Conservation (phyloP, 2,113 vertebrate species). For the Paracanthobrama guichenoti region DNA sequence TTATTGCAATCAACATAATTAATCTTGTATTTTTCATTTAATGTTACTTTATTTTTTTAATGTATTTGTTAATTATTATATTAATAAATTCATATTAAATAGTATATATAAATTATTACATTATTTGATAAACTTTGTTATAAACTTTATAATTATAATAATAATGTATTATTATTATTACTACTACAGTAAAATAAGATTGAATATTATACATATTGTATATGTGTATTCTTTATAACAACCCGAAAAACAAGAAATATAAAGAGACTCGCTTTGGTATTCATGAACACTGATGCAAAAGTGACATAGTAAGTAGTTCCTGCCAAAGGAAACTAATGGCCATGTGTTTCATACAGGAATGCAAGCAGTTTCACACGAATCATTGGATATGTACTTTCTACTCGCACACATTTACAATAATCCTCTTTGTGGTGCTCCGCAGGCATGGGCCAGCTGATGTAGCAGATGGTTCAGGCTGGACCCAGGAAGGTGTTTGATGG, state of each 20-base stretch:
- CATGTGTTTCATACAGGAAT: constrained; percentile 1
- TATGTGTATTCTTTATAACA: not conserved
- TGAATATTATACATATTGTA: not conserved
- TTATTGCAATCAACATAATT: not conserved
- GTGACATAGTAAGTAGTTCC: not conserved
- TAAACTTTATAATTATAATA: not conserved
- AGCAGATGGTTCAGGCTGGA: constrained; percentile 44
- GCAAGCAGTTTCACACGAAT: constrained; percentile 12
- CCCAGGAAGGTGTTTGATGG: constrained; percentile 43
- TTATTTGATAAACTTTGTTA: no score
- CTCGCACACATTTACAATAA: constrained; percentile 29
- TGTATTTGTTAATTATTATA: not conserved
- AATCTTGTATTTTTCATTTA: not conserved
- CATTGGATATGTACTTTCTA: constrained; percentile 2
- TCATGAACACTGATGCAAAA: not conserved
- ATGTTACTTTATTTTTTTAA: not conserved
- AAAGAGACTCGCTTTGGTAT: not conserved
- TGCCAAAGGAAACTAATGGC: constrained; percentile 17
- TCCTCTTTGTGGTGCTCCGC: not conserved
- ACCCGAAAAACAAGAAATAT: not conserved
- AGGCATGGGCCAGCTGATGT: constrained; percentile 27
- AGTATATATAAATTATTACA: not conserved
- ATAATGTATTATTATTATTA: not conserved
- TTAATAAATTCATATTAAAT: not conserved
- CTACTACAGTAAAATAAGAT: not conserved